A percentile compares a stretch with the other conserved stretches of the same genome.
Conservation (phyloP, 2,113 vertebrate genomes). For the Perca flavescens region DNA sequence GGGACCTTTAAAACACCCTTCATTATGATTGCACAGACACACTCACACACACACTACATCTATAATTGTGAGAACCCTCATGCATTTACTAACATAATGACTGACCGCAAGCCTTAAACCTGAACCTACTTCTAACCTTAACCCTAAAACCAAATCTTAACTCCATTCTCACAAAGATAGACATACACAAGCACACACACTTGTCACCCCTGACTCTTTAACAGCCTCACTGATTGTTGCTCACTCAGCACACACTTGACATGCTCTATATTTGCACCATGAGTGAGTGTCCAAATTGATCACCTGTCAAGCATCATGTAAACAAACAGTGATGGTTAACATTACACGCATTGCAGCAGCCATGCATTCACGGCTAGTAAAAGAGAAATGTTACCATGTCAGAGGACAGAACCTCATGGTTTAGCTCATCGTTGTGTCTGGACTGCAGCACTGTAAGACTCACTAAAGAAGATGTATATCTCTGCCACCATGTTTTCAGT, state of each 20-base stretch:
- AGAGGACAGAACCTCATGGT: background rate
- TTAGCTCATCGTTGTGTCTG: background rate
- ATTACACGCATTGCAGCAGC: background rate
- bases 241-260: background rate
- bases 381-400: conserved; percentile 13
- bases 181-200: background rate
- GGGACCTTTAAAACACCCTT: background rate
- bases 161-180: background rate
- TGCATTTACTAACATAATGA: background rate
- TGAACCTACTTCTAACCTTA: background rate
- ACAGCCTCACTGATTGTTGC: background rate
- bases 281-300: background rate
- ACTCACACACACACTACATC: background rate
- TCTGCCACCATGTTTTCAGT: background rate
- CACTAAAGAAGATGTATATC: conserved; percentile 10
- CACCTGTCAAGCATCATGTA: background rate
- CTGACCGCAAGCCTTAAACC: background rate
- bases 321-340: background rate
- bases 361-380: background rate
- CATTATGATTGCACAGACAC: background rate
- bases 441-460: background rate
- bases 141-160: background rate
- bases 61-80: background rate
- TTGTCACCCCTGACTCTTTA: background rate
- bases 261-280: background rate